phyloP scores from a whole-genome alignment of 2,888 invertebrate species.

The Dorcus hopei region DNA sequence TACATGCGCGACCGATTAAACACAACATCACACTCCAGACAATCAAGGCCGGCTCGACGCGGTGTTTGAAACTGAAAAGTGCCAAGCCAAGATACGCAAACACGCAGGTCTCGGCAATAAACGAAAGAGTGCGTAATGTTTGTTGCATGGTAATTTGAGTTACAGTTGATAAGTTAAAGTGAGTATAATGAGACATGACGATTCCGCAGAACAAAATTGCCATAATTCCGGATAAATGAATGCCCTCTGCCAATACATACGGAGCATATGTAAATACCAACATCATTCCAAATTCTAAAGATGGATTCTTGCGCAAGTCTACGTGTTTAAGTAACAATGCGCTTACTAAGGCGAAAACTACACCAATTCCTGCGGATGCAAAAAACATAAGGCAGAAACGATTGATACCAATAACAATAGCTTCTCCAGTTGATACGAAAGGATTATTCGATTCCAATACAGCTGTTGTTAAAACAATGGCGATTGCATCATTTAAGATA shows the following conservation, averaged over 20 bases:
- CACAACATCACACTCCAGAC: slow-evolving; percentile 93
- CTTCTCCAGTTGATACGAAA: slow-evolving; percentile 72
- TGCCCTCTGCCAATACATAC: slow-evolving; percentile 92
- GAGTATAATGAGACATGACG: slow-evolving; percentile 99
- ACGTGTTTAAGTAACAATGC: slow-evolving; percentile 92
- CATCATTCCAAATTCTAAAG: slow-evolving; percentile 98
- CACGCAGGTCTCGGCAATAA: slow-evolving; percentile 97
- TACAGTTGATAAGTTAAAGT: slow-evolving; percentile 95
- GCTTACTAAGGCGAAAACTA: slow-evolving; percentile 89
- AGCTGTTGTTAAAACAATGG: slow-evolving; percentile 94
- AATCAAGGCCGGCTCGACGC: slow-evolving; percentile 87
- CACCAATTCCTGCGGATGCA: slow-evolving; percentile 96
- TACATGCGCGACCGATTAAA: slow-evolving; percentile 89
- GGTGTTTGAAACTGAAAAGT: slow-evolving; percentile 90
- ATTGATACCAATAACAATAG: slow-evolving; percentile 82
- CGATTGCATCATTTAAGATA: slow-evolving; percentile 96
- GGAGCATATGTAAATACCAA: slow-evolving; percentile 97
- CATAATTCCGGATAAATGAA: slow-evolving; percentile 83
- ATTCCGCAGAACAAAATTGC: slow-evolving; percentile 98
- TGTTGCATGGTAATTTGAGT: slow-evolving; percentile 99
- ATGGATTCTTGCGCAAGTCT: slow-evolving; percentile 94
- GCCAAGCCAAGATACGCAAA: slow-evolving; percentile 97
- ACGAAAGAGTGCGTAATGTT: slow-evolving; percentile 94
- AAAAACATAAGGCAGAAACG: slow-evolving; percentile 97
- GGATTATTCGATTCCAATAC: slow-evolving; percentile 70